Percentiles rank a stretch among this genome's conserved stretches.
phyloP scores from a whole-genome alignment of 1,140 invertebrate species.

The Pemphigus obesinymphae region DNA sequence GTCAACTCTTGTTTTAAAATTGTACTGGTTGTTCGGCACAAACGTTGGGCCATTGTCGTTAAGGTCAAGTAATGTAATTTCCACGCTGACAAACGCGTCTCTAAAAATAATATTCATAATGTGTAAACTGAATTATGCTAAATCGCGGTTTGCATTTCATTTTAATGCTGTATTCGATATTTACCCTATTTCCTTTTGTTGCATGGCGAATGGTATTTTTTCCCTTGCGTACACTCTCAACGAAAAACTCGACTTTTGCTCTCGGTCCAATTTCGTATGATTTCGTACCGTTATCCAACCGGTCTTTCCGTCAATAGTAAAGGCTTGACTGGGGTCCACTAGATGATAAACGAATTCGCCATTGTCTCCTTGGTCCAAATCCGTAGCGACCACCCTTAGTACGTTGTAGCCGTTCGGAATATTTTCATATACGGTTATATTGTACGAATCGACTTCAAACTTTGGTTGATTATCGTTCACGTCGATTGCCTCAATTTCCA shows the following conservation, averaged over 20 bases:
- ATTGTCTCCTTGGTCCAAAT: conserved; percentile 77
- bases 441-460: conserved; percentile 82
- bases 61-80: conserved; percentile 74
- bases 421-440: conserved; percentile 87
- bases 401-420: conserved; percentile 79
- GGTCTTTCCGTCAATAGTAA: conserved; percentile 68
- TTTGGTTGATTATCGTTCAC: conserved; percentile 78
- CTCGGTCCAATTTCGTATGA: conserved; percentile 72
- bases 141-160: not conserved
- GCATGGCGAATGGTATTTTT: conserved; percentile 59
- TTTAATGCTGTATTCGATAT: not conserved
- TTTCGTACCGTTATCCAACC: conserved; percentile 82
- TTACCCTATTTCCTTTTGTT: conserved; percentile 20
- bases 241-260: conserved; percentile 62
- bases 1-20: conserved; percentile 66
- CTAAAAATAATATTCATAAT: conserved; percentile 46
- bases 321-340: conserved; percentile 67
- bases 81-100: conserved; percentile 65
- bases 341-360: conserved; percentile 76
- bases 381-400: conserved; percentile 71
- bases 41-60: conserved; percentile 85
- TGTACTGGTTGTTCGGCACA: conserved; percentile 73
- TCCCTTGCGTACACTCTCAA: conserved; percentile 74
- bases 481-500: conserved; percentile 74
- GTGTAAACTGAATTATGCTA: too few species aligned